Conservation (phyloP, 2,888 invertebrate species). For the Drosophila anomalipes region DNA sequence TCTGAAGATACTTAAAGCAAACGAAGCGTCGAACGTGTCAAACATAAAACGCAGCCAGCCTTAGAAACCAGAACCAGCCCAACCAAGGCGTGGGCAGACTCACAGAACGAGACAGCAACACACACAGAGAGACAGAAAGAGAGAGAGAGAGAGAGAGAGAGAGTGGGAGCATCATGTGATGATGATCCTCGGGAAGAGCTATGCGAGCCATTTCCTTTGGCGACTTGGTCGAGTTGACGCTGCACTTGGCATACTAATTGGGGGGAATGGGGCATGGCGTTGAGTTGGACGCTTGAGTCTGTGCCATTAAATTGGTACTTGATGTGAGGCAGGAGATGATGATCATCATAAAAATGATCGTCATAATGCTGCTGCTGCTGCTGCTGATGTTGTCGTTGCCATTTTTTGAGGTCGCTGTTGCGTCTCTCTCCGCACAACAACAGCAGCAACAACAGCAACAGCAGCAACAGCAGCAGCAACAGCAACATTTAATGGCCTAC, state of each 20-base stretch:
- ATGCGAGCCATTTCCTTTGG: conserved; percentile 55
- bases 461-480: not conserved
- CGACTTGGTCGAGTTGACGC: conserved; percentile 23
- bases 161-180: conserved; percentile 28
- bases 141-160: not conserved
- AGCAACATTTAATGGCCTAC: conserved; percentile 65
- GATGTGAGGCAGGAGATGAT: conserved; percentile 54
- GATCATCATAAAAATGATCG: conserved; percentile 24
- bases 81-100: conserved; percentile 18
- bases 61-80: conserved; percentile 34
- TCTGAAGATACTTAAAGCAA: conserved; percentile 45
- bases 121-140: not conserved
- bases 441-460: conserved; percentile 15
- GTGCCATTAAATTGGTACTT: conserved; percentile 83
- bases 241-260: conserved; percentile 68
- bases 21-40: conserved; percentile 59
- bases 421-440: conserved; percentile 61
- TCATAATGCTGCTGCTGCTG: conserved; percentile 23
- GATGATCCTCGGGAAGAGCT: conserved; percentile 39
- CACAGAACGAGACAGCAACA: not conserved
- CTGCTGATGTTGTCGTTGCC: conserved; percentile 53
- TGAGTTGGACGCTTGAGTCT: conserved; percentile 37
- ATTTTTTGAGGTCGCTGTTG: conserved; percentile 73
- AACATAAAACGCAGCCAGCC: conserved; percentile 46
- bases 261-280: conserved; percentile 8